Evolutionary conservation across 1,140 invertebrate genomes (phyloP).

Genomic region (Drosophila willistoni): DNA sequence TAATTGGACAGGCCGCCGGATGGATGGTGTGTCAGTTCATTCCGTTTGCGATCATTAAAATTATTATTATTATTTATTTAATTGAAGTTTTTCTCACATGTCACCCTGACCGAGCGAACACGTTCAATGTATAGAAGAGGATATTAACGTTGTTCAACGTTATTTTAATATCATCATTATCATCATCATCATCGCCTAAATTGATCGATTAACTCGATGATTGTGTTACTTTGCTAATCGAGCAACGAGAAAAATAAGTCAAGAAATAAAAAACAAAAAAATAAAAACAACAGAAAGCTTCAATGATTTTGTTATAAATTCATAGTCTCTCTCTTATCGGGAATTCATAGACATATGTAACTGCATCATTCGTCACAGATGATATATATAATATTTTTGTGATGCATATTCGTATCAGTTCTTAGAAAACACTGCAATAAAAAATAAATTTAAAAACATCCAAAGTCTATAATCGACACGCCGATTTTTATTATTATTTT

Average conservation of each 20-base stretch:
- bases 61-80: background rate
- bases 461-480: background rate
- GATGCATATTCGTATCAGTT: background rate
- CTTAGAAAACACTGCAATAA: constrained; percentile 11
- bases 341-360: background rate
- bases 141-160: constrained; percentile 1
- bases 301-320: background rate
- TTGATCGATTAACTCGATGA: background rate
- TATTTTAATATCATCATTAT: background rate
- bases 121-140: background rate
- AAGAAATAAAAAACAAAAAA: background rate
- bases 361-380: background rate
- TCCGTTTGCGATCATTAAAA: constrained; percentile 10
- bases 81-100: background rate
- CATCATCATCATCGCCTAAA: background rate
- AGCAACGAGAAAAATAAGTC: background rate
- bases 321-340: background rate
- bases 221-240: background rate
- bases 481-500: background rate
- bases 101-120: background rate
- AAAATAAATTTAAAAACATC: background rate
- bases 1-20: background rate
- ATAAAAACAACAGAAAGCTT: too few relatives aligned
- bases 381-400: background rate
- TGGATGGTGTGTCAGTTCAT: constrained; percentile 1